These are phyloP conservation scores for Tachina lurida DNA, from an alignment of 2,888 invertebrate species.

Conservation along the genomic window DNA sequence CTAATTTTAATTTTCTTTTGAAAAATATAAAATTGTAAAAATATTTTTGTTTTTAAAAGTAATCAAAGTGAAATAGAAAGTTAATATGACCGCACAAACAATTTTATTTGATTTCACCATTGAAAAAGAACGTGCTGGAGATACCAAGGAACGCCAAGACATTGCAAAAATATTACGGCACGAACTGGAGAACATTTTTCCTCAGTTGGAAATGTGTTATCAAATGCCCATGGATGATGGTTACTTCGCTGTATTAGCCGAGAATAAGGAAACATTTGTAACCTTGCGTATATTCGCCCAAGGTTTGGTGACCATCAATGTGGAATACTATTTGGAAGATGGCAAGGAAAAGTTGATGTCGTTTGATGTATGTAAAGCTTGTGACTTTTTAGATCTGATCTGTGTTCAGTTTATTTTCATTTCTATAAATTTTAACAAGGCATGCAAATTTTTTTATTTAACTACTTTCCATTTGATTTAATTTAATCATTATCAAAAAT, in stretches of 20 bases:
- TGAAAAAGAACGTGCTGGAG: conserved; percentile 87
- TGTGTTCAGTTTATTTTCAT: neutral
- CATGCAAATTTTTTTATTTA: conserved; percentile 20
- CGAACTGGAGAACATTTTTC: conserved; percentile 88
- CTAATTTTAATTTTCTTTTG: neutral
- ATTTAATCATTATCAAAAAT: conserved; percentile 60
- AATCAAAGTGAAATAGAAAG: conserved; percentile 14
- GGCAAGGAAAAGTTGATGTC: conserved; percentile 88
- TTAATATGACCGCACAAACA: conserved; percentile 89
- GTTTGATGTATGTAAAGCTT: conserved; percentile 87
- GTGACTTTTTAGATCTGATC: conserved; percentile 1
- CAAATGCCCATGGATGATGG: conserved; percentile 88
- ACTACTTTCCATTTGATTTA: conserved; percentile 30
- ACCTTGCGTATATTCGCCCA: conserved; percentile 89
- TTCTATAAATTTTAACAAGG: conserved; percentile 35
- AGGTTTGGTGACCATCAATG: conserved; percentile 91
- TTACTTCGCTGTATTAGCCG: conserved; percentile 87
- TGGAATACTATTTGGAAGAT: conserved; percentile 91
- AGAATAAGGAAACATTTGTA: conserved; percentile 88
- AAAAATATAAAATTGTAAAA: neutral
- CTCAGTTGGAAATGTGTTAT: conserved; percentile 87
- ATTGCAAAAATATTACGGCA: conserved; percentile 88
- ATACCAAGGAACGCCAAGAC: conserved; percentile 86
- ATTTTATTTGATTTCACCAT: conserved; percentile 91
- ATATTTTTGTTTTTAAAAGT: conserved; percentile 3